phyloP scores from a whole-genome alignment of 2,888 invertebrate genomes.

The Andrena fulva region DNA sequence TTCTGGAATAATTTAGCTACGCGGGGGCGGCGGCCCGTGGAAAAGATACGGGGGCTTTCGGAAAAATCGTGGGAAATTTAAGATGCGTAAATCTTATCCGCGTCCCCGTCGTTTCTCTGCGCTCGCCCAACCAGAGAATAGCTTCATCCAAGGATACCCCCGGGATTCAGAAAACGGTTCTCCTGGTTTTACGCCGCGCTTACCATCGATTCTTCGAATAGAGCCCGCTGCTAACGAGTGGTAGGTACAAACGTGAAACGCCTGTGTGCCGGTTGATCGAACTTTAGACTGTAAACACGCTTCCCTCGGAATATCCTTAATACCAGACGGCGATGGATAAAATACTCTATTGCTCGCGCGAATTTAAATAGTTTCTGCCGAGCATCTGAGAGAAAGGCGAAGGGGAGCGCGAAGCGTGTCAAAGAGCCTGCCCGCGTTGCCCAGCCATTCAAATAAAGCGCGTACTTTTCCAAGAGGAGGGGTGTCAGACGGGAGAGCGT shows the following conservation, averaged over 20 bases:
- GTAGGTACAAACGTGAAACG: neutral
- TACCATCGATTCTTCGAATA: neutral
- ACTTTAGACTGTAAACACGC: too few species aligned
- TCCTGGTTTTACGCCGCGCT: slow-evolving; percentile 7
- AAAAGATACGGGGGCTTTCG: slow-evolving; percentile 28
- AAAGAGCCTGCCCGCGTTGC: slow-evolving; percentile 29
- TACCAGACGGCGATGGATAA: neutral
- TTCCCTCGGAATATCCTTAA: too few species aligned
- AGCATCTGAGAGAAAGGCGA: neutral
- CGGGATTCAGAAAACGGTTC: slow-evolving; percentile 27
- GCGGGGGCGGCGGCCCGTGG: neutral
- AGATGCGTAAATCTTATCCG: slow-evolving; percentile 38
- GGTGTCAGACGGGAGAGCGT: slow-evolving; percentile 18
- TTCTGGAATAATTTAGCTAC: slow-evolving; percentile 43
- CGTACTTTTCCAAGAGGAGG: slow-evolving; percentile 35
- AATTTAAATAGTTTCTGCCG: neutral
- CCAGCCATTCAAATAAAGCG: slow-evolving; percentile 36
- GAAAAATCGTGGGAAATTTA: slow-evolving; percentile 40
- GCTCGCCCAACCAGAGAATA: slow-evolving; percentile 3
- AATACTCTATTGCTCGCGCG: neutral
- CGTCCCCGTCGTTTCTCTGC: too few species aligned
- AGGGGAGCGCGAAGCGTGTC: neutral
- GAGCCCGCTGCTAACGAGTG: neutral
- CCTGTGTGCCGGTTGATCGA: too few species aligned
- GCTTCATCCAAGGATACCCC: slow-evolving; percentile 30